Evolutionary conservation across 2,888 invertebrate species (phyloP), one percentile per base, ranked within the genome.

Genomic region (Pharmacophagus antenor): DNA sequence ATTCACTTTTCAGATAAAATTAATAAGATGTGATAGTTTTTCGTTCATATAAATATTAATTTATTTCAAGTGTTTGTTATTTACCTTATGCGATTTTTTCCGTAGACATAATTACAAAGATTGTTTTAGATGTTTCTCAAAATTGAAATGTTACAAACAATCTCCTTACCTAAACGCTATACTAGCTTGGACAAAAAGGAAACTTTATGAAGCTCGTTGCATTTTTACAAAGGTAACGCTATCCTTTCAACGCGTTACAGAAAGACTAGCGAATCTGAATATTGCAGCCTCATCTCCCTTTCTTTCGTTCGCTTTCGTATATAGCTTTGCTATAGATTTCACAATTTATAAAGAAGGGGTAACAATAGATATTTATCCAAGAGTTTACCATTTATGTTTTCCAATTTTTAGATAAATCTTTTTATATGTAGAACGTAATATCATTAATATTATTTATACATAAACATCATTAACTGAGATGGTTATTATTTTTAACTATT

Each of bases 201-300:
- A 49, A 18, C 41, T 46, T 56, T 51, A 42, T 42, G 18, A 31
- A 60, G 31, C 25, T 27, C 27, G 55, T 51, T 41, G 31, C 25
- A 46, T 48, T 44, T 61, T 58, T 54, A 52, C 55, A 62, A 55
- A 61, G 56, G 58, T 56, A 52, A 56, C 56, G 37, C 49, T 54
- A 54, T 41, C 47, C 47, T 61, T 56, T 51, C 51, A 52, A 17
- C n/a, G 18, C 37, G 52, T 53, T 41, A 48, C 52, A 52, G 51
- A 55, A 17, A 50, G 56, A 52, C 56, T 52, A 17, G 41, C 27
- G 42, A 44, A 54, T 59, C 49, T 59, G 49, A 61, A 61, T 61
- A 61, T 56, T 61, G 56, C 56, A 61, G 52, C 21, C 46, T 58
- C 58, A 58, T 58, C 58, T 56, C 41, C 25, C 52, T 56, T 48